Conservation (phyloP, 2,888 invertebrate genomes). For the Fissipunctia ypsillon region DNA sequence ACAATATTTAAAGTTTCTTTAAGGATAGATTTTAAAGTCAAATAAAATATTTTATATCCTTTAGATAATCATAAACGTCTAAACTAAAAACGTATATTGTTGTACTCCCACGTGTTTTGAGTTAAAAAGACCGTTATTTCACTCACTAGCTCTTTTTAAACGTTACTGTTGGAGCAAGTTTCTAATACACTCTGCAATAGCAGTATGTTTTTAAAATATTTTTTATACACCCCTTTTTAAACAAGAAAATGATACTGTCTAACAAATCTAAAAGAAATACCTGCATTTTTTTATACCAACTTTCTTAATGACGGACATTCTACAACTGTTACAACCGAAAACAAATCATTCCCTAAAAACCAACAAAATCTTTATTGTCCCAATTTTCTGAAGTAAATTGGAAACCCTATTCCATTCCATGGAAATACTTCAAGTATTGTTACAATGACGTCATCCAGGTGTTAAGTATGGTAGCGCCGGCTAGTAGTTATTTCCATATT, state of each 20-base stretch:
- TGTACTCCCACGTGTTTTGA: conserved; percentile 4
- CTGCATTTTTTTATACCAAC: too few relatives aligned
- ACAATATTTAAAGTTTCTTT: conserved; percentile 15
- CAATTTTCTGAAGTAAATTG: not conserved
- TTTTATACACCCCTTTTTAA: too few relatives aligned
- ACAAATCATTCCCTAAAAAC: not conserved
- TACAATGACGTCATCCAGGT: conserved; percentile 52
- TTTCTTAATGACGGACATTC: too few relatives aligned
- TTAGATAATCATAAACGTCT: not conserved
- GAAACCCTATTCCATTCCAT: conserved; percentile 15
- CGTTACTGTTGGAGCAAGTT: too few relatives aligned
- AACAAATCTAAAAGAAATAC: too few relatives aligned
- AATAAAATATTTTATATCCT: conserved; percentile 12
- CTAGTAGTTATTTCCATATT: conserved; percentile 12
- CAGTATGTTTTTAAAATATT: too few relatives aligned
- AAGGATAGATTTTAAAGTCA: conserved; percentile 19
- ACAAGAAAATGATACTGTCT: too few relatives aligned
- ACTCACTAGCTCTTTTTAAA: too few relatives aligned
- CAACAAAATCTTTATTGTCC: not conserved
- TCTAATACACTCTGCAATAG: too few relatives aligned
- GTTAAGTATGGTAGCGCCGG: conserved; percentile 42
- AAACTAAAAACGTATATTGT: conserved; percentile 6
- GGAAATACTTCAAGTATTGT: conserved; percentile 26
- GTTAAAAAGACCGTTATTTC: not conserved
- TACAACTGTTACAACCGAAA: too few relatives aligned